Evolutionary conservation across 1,140 invertebrate species (phyloP), one percentile per base, ranked within the genome.

Genomic region (Bilobella aurantiaca): DNA sequence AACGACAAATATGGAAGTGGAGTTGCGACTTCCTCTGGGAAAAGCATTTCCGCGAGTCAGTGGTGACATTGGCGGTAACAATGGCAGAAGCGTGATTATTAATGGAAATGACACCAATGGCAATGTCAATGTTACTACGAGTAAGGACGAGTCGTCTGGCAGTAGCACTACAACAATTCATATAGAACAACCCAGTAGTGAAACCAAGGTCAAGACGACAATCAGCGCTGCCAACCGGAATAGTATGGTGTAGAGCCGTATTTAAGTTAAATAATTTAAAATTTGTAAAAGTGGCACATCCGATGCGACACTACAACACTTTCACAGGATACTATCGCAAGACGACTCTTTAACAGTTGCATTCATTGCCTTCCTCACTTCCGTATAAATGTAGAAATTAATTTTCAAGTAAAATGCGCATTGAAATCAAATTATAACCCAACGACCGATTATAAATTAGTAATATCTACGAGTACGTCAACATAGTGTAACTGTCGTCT

Each of bases 11-110:
- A 63, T 49, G 42, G 37, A 63, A 23, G 21, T 63, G 3, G 61
- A 63, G 25, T 28, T 63, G 2, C 27, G n/a, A 27, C 61, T 63
- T 47, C 61, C 61, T 27, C 18, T 63, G 28, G 61, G 61, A 63
- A 63, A 63, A 25, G n/a, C n/a, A n/a, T 18, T 53, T 16, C 3
- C 14, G 12, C 27, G 30, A 59, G 58, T 5, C 8, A 57, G 27
- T 28, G 53, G n/a, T 5, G 5, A 21, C 21, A 21, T 21, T 12
- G 14, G 8, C 27, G 14, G 21, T 23, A 28, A 31, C 8, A 18
- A 30, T 8, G 28, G 8, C 8, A 29, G 28, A 8, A 59, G 28
- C 3, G 31, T 29, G 8, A 30, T 29, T 23, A 59, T 59, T 23
- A 59, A 31, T 8, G 58, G 58, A 59, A 58, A 58, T 30, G 57